Base-by-base conservation (phyloP, 2,797 vertebrate genomes). In the Discoglossus pictus region DNA sequence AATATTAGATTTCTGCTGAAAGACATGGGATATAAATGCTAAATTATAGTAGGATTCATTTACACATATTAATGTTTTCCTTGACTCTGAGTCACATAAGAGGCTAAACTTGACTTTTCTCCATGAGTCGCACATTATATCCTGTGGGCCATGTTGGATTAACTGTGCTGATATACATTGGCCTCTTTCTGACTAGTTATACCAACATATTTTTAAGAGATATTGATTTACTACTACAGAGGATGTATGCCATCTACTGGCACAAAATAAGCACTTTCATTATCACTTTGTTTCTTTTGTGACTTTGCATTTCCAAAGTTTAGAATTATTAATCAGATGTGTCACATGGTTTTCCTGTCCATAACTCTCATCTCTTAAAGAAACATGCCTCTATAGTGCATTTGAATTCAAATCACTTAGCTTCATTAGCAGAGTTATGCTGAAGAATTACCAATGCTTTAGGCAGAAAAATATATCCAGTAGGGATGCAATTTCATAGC, bases 171-270 rank as follows among this genome's bases (percentile, higher is more conserved):
- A 53, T 44, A 62, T 36, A 13, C 23, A 62, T 23, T 39, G 17
- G 20, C 15, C 4, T 68, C 24, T 34, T 8, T 23, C 2, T 8
- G 25, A 17, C 43, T 55, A 40, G 47, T 60, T 20, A 39, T 23
- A 51, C 36, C 11, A 8, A 12, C 10, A 40, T 24, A 70, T 40
- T 70, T 61, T 31, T 31, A 4, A 31, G 27, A 31, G 27, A 31
- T 31, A 48, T 70, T 53, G 60, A 69, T 54, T 62, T 55, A 12
- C 43, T 56, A 27, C 18, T 48, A 42, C 17, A 63, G 67, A 50
- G 17, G 34, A 42, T 56, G 51, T 42, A 16, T 54, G 24, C 67
- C 67, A 70, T 70, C 67, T 70, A 61, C 60, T 70, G 67, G 67
- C 47, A 15, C 18, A 39, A 56, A 24, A 17, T 25, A 21, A 40